phyloP scores from a whole-genome alignment of 2,888 invertebrate genomes.

The Nephrotoma appendiculata region DNA sequence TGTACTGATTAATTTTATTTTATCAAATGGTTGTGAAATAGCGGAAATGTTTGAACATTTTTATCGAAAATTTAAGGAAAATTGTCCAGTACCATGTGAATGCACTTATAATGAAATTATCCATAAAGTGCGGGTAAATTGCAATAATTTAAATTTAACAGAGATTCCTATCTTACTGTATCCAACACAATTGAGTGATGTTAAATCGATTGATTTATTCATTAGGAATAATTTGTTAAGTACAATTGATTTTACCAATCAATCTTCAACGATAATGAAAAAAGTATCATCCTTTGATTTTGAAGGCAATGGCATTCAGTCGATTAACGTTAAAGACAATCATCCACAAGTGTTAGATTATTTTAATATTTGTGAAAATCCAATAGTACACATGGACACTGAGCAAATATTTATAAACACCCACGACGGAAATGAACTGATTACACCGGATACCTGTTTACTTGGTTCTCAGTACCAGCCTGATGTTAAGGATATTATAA shows the following conservation, averaged over 20 bases:
- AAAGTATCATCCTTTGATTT: neutral
- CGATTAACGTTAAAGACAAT: neutral
- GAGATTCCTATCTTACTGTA: neutral
- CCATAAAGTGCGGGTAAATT: neutral
- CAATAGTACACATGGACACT: neutral
- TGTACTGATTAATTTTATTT: neutral
- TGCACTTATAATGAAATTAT: neutral
- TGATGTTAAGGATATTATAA: neutral
- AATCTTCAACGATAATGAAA: neutral
- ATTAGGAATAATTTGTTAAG: neutral
- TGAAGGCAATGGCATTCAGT: neutral
- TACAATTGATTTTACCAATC: neutral
- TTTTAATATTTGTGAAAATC: neutral
- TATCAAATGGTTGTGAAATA: neutral
- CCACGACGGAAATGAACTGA: neutral
- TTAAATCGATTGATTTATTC: neutral
- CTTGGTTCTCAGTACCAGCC: neutral
- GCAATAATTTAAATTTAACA: neutral
- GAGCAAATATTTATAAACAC: neutral
- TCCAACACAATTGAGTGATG: neutral
- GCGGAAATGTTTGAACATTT: neutral
- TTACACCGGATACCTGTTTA: neutral
- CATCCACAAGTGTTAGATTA: neutral
- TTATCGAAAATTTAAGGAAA: neutral
- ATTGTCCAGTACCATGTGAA: neutral